Percentiles rank a stretch among this genome's conserved stretches.
These are phyloP conservation scores for Dicrostonyx torquatus DNA, from an alignment of 2,797 vertebrate genomes.

Conservation along the genomic window DNA sequence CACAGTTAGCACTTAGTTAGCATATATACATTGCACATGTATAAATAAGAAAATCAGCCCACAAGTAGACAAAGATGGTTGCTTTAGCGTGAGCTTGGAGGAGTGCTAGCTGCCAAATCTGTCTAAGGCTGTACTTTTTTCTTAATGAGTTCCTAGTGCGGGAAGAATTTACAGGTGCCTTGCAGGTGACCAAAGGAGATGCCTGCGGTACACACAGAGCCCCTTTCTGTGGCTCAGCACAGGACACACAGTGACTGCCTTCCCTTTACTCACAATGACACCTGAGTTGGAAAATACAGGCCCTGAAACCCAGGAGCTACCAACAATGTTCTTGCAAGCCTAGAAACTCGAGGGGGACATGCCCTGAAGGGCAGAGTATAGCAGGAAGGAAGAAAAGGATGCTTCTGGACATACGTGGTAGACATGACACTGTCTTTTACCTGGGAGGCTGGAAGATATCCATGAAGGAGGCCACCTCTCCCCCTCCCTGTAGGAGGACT, in stretches of 20 bases:
- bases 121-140: conserved; percentile 11
- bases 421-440: not conserved
- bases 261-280: not conserved
- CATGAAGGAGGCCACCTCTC: not conserved
- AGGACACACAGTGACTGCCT: not conserved
- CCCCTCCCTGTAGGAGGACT: not conserved
- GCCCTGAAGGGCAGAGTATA: not conserved
- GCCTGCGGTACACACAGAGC: not conserved
- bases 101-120: not conserved
- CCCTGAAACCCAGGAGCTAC: not conserved
- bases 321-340: not conserved
- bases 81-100: not conserved
- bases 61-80: not conserved
- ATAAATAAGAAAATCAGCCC: not conserved
- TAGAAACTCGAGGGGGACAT: not conserved
- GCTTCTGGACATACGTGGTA: fast-evolving
- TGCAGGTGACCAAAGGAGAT: not conserved
- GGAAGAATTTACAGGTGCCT: not conserved
- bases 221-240: not conserved
- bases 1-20: not conserved
- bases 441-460: not conserved
- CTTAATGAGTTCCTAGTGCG: not conserved
- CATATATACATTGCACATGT: not conserved
- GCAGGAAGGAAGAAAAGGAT: fast-evolving
- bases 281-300: not conserved